Evolutionary conservation across 2,888 invertebrate species (phyloP).

Genomic region (Adineta ricciae): DNA sequence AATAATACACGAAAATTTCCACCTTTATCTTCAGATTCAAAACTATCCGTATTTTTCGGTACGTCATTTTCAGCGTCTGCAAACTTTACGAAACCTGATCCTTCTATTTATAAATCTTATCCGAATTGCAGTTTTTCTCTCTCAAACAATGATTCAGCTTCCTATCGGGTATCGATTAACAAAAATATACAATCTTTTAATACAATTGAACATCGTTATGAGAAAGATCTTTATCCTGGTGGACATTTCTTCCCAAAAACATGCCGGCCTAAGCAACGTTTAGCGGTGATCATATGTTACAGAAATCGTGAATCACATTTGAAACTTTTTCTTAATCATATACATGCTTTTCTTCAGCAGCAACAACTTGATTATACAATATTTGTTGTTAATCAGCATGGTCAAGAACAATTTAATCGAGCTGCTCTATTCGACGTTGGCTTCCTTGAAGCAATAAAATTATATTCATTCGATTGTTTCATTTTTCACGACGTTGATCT

Average conservation of each 20-base stretch:
- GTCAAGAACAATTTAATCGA: constrained; percentile 67
- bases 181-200: neutral
- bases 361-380: constrained; percentile 21
- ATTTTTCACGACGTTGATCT: constrained; percentile 93
- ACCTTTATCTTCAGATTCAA: no score
- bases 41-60: neutral
- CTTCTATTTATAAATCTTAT: neutral
- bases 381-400: constrained; percentile 14
- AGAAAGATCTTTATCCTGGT: neutral
- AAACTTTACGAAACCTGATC: neutral
- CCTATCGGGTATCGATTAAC: neutral
- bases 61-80: neutral
- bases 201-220: neutral
- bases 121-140: neutral
- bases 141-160: neutral
- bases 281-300: neutral
- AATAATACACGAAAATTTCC: no score
- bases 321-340: constrained; percentile 16
- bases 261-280: neutral
- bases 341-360: neutral
- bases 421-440: constrained; percentile 95
- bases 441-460: constrained; percentile 73
- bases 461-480: constrained; percentile 65
- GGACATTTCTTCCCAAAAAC: neutral
- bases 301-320: constrained; percentile 2